Conservation (phyloP, 1,140 invertebrate species). For the Triops cancriformis region DNA sequence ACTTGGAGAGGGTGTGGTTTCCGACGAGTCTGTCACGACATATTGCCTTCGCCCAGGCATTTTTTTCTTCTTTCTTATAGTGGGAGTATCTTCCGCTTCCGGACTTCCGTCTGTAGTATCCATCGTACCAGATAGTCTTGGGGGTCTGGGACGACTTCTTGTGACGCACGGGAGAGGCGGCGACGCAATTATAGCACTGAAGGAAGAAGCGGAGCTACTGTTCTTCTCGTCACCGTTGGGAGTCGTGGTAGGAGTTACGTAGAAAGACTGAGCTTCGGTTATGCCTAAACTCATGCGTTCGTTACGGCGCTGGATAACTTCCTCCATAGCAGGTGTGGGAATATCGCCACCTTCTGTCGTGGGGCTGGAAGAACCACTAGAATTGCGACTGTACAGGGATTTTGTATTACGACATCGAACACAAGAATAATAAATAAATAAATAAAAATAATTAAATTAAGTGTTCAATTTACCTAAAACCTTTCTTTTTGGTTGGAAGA, state of each 20-base stretch:
- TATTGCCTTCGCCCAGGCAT: not conserved
- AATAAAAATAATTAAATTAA: not conserved
- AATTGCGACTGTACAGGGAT: not conserved
- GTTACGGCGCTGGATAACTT: slow-evolving; percentile 10
- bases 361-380: not conserved
- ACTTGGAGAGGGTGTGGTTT: not conserved
- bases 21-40: not conserved
- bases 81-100: not conserved
- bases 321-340: slow-evolving; percentile 19
- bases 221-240: not conserved
- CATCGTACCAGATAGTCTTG: not conserved
- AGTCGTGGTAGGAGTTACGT: not conserved
- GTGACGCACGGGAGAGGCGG: not conserved
- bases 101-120: not conserved
- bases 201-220: not conserved
- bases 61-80: not conserved
- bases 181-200: not conserved
- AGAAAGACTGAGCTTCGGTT: not conserved
- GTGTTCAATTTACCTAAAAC: not conserved
- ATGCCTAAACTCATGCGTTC: slow-evolving; percentile 11
- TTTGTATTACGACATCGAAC: no score
- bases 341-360: not conserved
- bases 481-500: not conserved
- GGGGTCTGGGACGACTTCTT: not conserved
- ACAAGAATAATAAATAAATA: no score